Conservation (phyloP, 2,797 vertebrate genomes). For the Anableps anableps region DNA sequence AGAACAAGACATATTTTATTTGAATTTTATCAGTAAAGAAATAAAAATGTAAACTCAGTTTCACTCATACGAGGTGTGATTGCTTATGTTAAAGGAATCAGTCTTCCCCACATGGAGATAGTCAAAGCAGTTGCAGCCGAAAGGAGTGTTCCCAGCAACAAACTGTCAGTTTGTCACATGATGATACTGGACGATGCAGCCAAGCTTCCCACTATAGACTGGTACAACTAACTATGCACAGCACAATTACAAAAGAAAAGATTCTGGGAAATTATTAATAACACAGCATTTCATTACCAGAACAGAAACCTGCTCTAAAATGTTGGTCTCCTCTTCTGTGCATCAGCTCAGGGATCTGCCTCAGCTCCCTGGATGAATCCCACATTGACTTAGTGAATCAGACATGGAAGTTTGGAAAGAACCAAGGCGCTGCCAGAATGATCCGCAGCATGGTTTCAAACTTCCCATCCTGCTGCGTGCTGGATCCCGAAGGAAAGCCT, state of each 20-base stretch:
- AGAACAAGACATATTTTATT: neutral
- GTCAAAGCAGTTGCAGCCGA: constrained; percentile 48
- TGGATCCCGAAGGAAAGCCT: constrained; percentile 54
- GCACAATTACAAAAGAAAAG: neutral
- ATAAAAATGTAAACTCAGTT: constrained; percentile 1
- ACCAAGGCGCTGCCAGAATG: constrained; percentile 11
- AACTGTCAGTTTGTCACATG: constrained; percentile 40
- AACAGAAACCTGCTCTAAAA: neutral
- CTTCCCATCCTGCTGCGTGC: constrained; percentile 67
- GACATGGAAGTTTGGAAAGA: constrained; percentile 65
- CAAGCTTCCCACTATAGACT: constrained; percentile 43
- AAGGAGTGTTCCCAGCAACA: constrained; percentile 12
- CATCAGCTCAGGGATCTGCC: constrained; percentile 49
- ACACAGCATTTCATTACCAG: neutral
- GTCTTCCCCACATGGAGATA: constrained; percentile 18
- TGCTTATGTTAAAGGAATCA: constrained; percentile 28
- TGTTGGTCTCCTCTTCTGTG: constrained; percentile 18
- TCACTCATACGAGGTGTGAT: neutral
- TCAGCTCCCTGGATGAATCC: constrained; percentile 58
- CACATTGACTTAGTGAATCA: constrained; percentile 61
- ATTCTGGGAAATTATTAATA: neutral
- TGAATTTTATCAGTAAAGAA: neutral
- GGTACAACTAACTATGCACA: constrained; percentile 38
- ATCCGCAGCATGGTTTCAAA: constrained; percentile 59
- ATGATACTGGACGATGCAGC: constrained; percentile 59